phyloP scores from a whole-genome alignment of 2,113 vertebrate genomes.

The Clinocottus analis region DNA sequence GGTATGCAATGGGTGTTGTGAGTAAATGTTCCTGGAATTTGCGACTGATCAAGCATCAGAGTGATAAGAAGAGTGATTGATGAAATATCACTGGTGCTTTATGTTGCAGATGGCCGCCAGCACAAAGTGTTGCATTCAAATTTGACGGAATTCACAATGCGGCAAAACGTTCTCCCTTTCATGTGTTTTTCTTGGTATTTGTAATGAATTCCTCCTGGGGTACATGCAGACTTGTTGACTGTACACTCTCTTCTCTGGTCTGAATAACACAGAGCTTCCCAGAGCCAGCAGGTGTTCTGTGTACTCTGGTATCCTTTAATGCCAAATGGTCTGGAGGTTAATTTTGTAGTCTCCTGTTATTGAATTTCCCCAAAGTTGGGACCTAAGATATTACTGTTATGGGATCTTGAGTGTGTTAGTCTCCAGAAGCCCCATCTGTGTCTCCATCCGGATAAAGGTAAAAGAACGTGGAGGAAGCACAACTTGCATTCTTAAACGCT shows the following conservation, averaged over 20 bases:
- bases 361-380: conserved; percentile 17
- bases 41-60: conserved; percentile 41
- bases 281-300: conserved; percentile 67
- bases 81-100: not conserved
- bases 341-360: conserved; percentile 13
- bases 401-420: conserved; percentile 14
- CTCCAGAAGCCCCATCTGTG: not conserved
- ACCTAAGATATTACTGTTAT: conserved; percentile 23
- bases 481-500: not conserved
- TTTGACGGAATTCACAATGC: conserved; percentile 27
- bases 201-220: conserved; percentile 69
- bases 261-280: conserved; percentile 82
- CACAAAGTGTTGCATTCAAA: not conserved
- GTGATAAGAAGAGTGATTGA: conserved; percentile 9
- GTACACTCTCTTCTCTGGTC: conserved; percentile 86
- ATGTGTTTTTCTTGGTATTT: conserved; percentile 64
- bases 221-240: conserved; percentile 77
- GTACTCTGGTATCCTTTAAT: conserved; percentile 26
- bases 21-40: conserved; percentile 56
- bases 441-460: not conserved
- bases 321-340: conserved; percentile 14
- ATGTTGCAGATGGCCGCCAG: not conserved
- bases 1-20: conserved; percentile 43
- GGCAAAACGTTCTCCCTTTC: conserved; percentile 25
- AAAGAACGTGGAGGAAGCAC: not conserved